These are phyloP conservation scores for Polydrusus pterygomalis DNA, from an alignment of 2,888 invertebrate genomes.

Conservation along the genomic window DNA sequence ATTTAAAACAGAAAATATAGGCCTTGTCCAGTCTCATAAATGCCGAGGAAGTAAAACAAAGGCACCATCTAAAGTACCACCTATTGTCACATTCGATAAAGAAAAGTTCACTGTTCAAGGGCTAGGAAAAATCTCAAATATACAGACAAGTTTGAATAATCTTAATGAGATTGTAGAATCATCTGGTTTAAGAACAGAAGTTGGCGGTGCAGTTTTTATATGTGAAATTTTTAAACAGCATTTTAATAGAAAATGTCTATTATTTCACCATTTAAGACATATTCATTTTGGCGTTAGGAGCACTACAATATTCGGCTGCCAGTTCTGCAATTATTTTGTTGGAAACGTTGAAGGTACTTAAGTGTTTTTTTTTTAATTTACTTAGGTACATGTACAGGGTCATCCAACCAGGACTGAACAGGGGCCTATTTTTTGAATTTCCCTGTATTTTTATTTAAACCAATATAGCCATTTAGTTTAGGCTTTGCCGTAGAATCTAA, in stretches of 20 bases:
- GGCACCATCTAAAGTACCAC: neutral
- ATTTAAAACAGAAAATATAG: neutral
- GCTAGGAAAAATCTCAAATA: neutral
- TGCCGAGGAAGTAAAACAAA: neutral
- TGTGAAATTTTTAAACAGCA: neutral
- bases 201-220: no score
- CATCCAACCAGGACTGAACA: no score
- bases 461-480: no score
- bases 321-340: neutral
- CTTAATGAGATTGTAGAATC: neutral
- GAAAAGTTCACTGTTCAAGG: neutral
- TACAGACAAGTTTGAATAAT: neutral
- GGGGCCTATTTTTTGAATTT: no score
- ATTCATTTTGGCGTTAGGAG: neutral
- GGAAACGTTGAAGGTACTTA: neutral
- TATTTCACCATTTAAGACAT: constrained; percentile 2
- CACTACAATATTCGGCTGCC: neutral
- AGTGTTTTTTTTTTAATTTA: no score
- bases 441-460: no score
- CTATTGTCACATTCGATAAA: neutral
- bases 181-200: neutral
- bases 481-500: no score
- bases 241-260: neutral
- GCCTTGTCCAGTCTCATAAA: neutral
- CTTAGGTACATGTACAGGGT: no score